Conservation (phyloP, 1,140 invertebrate species). For the Sycophaga agraensis region DNA sequence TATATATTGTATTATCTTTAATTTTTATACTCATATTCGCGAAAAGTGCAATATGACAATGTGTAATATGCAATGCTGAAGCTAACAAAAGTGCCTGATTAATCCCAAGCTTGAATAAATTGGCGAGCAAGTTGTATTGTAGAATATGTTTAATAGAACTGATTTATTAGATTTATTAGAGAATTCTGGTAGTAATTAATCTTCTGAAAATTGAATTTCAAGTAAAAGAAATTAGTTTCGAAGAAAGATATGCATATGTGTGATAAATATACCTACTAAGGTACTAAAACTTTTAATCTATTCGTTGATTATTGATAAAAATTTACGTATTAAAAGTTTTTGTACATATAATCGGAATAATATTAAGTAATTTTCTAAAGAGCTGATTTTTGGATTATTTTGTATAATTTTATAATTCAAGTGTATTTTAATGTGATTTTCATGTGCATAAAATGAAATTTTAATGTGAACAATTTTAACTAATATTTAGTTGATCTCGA, state of each 20-base stretch:
- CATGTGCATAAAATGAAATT: too few relatives aligned
- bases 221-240: background rate
- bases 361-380: background rate
- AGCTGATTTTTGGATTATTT: background rate
- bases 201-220: background rate
- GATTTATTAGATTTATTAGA: slow-evolving; percentile 1
- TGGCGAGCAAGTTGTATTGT: background rate
- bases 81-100: slow-evolving; percentile 26
- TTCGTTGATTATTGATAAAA: background rate
- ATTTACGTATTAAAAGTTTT: background rate
- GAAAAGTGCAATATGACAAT: background rate
- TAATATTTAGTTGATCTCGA: background rate
- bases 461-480: too few relatives aligned
- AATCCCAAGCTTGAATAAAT: slow-evolving; percentile 11
- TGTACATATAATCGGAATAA: background rate
- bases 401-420: too few relatives aligned
- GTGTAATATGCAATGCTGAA: background rate
- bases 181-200: background rate
- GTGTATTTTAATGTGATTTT: too few relatives aligned
- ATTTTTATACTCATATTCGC: slow-evolving; percentile 18
- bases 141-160: background rate
- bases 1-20: slow-evolving; percentile 11
- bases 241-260: background rate
- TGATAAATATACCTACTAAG: background rate
- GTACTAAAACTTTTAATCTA: background rate